Conservation (phyloP, 2,113 vertebrate species). For the Oxyruncus cristatus region DNA sequence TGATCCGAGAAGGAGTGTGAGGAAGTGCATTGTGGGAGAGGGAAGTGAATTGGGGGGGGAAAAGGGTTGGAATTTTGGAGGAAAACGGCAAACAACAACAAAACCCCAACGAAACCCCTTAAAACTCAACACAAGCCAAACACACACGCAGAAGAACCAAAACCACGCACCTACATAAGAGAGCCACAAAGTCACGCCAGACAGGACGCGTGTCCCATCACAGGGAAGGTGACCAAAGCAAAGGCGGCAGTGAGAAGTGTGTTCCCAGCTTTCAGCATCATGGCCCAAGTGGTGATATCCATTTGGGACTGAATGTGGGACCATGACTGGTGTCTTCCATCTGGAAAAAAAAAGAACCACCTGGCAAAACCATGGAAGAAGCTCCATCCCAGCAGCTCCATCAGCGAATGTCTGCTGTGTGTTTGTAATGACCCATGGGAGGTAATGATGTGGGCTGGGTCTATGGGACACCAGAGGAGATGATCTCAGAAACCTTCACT, state of each 20-base stretch:
- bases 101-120: conserved; percentile 8
- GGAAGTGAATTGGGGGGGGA: conserved; percentile 71
- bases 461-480: neutral
- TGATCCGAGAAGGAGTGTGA: conserved; percentile 79
- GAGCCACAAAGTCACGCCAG: conserved; percentile 15
- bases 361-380: neutral
- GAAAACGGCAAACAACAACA: conserved; percentile 52
- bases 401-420: neutral
- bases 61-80: conserved; percentile 41
- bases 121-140: conserved; percentile 40
- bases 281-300: neutral
- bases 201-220: conserved; percentile 53
- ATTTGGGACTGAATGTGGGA: neutral
- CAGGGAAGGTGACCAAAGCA: conserved; percentile 69
- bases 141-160: conserved; percentile 51
- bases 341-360: neutral
- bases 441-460: neutral
- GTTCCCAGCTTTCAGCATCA: conserved; percentile 72
- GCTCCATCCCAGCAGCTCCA: neutral
- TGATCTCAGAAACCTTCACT: neutral
- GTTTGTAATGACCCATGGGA: neutral
- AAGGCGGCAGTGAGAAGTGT: conserved; percentile 47
- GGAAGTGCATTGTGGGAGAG: conserved; percentile 86
- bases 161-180: conserved; percentile 61
- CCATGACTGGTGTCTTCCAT: conserved; percentile 8